Base-by-base conservation (phyloP, 2,797 vertebrate genomes). In the Tolypeutes matacus region DNA sequence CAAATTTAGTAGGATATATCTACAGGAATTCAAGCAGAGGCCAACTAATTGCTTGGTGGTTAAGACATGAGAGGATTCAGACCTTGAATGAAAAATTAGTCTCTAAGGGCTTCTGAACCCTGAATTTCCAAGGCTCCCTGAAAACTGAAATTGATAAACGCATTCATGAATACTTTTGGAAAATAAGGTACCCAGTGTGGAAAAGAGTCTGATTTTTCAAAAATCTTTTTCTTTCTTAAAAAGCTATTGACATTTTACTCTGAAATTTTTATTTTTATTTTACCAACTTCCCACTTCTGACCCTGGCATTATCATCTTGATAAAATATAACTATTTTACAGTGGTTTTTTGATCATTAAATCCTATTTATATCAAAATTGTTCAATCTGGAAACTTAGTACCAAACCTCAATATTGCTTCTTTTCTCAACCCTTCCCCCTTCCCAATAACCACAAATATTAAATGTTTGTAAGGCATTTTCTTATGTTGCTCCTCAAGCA, bases 391-490 rank as follows among this genome's bases (percentile, higher is more conserved):
- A 96, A 97, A 46, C 15, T 69, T 95, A 93, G 34, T 9, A 56
- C 39, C 39, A 83, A 94, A 14, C 36, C 34, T 49, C 69, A 69
- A 34, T 46, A 83, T 85, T 96, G 56, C 36, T 92, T 95, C 69
- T 95, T 93, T 89, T 84, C 18, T 53, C 73, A 76, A 46, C 20
- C 46, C 91, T 88, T 25, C 39, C 77, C 82, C 29, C 4, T 25
- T 58, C 77, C 51, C 58, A 95, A 88, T 82, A 96, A 96, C 72
- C 56, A 81, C 89, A 93, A 95, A 97, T 97, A 96, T 89, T 95
- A 93, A 92, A 84, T 60, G 77, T 93, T 97, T 97, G 95, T 89
- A 93, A 89, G 62, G 1, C 15, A 72, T 96, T 93, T 97, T 97
- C 75, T 90, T 94, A 81, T 5, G n/a, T 96, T 96, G 51, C 31